Base-by-base conservation (phyloP, 2,797 vertebrate genomes). In the Myoxocephalus aenaeus region DNA sequence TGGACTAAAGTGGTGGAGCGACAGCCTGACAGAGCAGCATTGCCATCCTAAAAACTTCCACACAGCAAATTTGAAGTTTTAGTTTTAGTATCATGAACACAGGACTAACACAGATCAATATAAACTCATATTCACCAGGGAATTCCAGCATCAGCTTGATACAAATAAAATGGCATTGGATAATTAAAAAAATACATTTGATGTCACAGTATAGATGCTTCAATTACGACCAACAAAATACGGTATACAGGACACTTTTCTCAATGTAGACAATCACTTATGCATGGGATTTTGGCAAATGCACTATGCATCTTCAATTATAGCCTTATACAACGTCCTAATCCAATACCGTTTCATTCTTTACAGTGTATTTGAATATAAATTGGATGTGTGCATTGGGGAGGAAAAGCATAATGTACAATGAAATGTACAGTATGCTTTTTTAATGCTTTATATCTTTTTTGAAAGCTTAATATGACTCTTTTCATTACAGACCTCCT, bases 321-420 rank as follows among this genome's bases (percentile, higher is more conserved):
- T 25, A 54, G 46, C 7, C 59, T 73, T 56, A 74, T 78, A 67
- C 58, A 66, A 79, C 50, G 65, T 64, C 15, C 48, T 65, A 67
- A 73, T 81, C n/a, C 6, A 54, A 22, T 25, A 40, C 50, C 40
- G 18, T n/a, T 56, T 79, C 12, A 42, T 50, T 80, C 7, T 50
- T 36, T 34, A 20, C 40, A 50, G 58, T 56, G 25, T 25, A 71
- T 84, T 54, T 75, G 54, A 85, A 83, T 83, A 79, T 58, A 79
- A 79, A 86, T 75, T 44, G 50, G 29, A 67, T 54, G 3, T 58
- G 12, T 63, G 76, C 29, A 4, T 25, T 4, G 6, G 15, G 27
- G 44, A 25, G 13, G 69, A 69, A 69, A 14, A 56, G 40, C 11
- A 18, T 20, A 42, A 9, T 48, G 46, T 32, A 42, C 13, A 64